These are phyloP conservation scores for Stenoptilia bipunctidactyla DNA, from an alignment of 2,888 invertebrate species.

Conservation along the genomic window DNA sequence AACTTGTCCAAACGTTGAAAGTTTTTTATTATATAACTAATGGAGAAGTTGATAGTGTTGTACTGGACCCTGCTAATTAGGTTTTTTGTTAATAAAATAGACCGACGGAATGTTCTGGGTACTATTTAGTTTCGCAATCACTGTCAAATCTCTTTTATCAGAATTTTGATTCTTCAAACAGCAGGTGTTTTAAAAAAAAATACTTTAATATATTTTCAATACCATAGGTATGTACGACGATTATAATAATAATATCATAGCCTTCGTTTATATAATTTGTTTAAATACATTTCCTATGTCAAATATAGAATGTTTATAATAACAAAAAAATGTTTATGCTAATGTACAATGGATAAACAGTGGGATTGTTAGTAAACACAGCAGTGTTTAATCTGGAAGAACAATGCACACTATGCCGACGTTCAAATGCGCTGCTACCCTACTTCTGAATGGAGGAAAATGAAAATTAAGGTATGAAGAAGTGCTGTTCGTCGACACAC, in stretches of 20 bases:
- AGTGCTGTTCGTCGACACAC: too few relatives aligned
- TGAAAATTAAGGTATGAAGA: too few relatives aligned
- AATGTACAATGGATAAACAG: constrained; percentile 31
- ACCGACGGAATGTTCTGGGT: too few relatives aligned
- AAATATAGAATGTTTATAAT: constrained; percentile 25
- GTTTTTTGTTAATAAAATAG: too few relatives aligned
- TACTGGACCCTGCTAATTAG: too few relatives aligned
- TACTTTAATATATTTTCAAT: too few relatives aligned
- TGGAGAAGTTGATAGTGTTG: too few relatives aligned
- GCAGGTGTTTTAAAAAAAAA: too few relatives aligned
- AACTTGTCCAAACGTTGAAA: constrained; percentile 33
- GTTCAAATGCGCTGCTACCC: neutral
- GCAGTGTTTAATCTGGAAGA: constrained; percentile 31
- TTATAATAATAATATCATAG: constrained; percentile 5
- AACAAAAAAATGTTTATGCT: constrained; percentile 25
- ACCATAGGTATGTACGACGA: too few relatives aligned
- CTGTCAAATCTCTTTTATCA: too few relatives aligned
- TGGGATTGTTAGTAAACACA: constrained; percentile 42
- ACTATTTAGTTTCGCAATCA: too few relatives aligned
- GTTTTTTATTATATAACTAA: constrained; percentile 8
- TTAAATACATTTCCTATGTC: neutral
- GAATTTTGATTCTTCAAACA: too few relatives aligned
- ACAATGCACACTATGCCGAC: constrained; percentile 25
- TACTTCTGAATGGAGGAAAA: neutral
- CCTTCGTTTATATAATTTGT: constrained; percentile 13